Base-by-base conservation (phyloP, 2,888 invertebrate species). In the Tetropium fuscum region DNA sequence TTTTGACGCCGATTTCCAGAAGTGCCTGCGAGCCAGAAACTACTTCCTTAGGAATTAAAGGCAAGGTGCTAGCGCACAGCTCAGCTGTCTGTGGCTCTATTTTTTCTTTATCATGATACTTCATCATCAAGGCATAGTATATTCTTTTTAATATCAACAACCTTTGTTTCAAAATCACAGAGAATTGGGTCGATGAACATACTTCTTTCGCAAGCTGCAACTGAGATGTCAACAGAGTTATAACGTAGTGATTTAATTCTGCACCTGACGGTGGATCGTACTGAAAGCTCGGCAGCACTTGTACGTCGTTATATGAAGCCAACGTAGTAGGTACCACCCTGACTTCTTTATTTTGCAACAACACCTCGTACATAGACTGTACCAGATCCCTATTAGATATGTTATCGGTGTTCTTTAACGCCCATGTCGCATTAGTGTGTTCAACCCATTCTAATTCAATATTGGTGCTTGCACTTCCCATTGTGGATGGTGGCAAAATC, bases 1-100 rank as follows among this genome's bases (percentile, higher is more conserved):
- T 87, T 74, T 85, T 85, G 1, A 88, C 86, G 3, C 87, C 87
- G 67, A 88, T 83, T 79, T 88, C 87, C 38, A 88, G 76, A 51
- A 88, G 77, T 1, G 86, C 87, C 71, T 86, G 84, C 27, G 84
- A 83, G 25, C 84, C 83, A 34, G 76, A 38, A 13, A 64, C 64
- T 22, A 56, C 54, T 51, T 78, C 79, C 47, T 65, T 65, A 4
- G 67, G 43, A 13, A 64, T 53, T 34, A 64, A 15, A 16, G 64
- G 64, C 10, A 63, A 32, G 16, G 61, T 63, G 38, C 61, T 61
- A 4, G 63, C 41, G 44, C 38, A 48, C 8, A 44, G 36, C 47
- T 67, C 67, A 22, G 53, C n/a, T 25, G 44, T 19, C 45, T 54
- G 30, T 22, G 48, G 16, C 54, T 69, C 70, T 27, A 45, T 32